Conservation (phyloP, 2,797 vertebrate genomes). For the Coendou prehensilis region DNA sequence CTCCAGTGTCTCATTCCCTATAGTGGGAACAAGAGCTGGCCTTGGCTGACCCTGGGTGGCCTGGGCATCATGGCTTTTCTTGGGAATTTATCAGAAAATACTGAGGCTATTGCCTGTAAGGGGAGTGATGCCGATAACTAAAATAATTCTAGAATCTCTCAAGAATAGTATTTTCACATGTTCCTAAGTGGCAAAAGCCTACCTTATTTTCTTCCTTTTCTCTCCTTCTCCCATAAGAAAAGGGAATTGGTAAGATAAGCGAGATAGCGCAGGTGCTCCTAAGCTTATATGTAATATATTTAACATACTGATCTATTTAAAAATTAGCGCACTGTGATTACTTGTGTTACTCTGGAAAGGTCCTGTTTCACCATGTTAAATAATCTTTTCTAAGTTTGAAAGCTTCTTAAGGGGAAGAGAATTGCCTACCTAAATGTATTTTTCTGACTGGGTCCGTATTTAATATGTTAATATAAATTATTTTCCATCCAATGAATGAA, state of each 20-base stretch:
- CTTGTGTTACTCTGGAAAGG: not conserved
- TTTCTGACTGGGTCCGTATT: conserved; percentile 6
- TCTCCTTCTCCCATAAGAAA: not conserved
- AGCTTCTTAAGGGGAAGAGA: not conserved
- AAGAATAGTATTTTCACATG: not conserved
- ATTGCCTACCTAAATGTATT: not conserved
- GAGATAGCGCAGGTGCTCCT: not conserved
- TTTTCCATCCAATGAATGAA: conserved; percentile 37
- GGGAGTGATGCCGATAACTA: not conserved
- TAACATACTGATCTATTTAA: not conserved
- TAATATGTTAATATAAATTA: conserved; percentile 46
- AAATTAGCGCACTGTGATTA: not conserved
- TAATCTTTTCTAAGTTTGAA: not conserved
- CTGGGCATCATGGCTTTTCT: conserved; percentile 55
- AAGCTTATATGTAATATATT: not conserved
- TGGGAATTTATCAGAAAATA: conserved; percentile 54
- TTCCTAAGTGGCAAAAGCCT: not conserved
- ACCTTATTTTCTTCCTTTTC: not conserved
- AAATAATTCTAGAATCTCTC: conserved; percentile 1
- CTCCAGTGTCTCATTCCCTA: conserved; percentile 67
- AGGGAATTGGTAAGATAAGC: not conserved
- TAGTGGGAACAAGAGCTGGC: conserved; percentile 69
- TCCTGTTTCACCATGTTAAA: not conserved
- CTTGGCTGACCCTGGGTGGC: conserved; percentile 76
- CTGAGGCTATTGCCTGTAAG: not conserved